These are phyloP conservation scores for Zaprionus gabonicus DNA, from an alignment of 1,140 invertebrate genomes.

Conservation along the genomic window DNA sequence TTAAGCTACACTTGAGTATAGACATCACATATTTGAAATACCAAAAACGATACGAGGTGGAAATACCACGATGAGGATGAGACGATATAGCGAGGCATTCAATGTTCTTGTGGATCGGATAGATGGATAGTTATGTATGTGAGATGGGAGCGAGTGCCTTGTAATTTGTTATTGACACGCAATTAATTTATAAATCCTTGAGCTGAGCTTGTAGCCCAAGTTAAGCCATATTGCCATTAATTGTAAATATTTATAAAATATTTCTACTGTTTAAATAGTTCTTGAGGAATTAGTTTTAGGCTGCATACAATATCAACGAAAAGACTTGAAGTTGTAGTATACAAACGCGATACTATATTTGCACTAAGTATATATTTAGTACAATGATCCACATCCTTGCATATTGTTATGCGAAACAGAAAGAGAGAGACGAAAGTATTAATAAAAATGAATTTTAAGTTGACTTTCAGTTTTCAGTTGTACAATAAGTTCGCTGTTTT, in stretches of 20 bases:
- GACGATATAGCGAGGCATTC: conserved; percentile 41
- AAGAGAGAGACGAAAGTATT: conserved; percentile 44
- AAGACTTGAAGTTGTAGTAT: conserved; percentile 64
- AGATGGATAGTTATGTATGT: conserved; percentile 18
- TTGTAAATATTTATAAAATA: conserved; percentile 76
- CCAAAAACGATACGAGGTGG: conserved; percentile 42
- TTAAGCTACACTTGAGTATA: conserved; percentile 23
- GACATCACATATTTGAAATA: conserved; percentile 69
- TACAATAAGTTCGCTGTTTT: conserved; percentile 5
- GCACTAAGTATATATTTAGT: conserved; percentile 13
- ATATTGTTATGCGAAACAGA: conserved; percentile 10
- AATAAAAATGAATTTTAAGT: conserved; percentile 35
- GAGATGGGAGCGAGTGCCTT: conserved; percentile 45
- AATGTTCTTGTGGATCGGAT: conserved; percentile 50
- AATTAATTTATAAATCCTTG: conserved; percentile 40
- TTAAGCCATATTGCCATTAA: conserved; percentile 62
- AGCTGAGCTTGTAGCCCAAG: conserved; percentile 40
- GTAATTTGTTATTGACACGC: conserved; percentile 41
- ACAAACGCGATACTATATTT: conserved; percentile 39
- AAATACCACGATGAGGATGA: background rate
- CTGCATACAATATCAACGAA: conserved; percentile 52
- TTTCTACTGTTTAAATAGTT: conserved; percentile 53
- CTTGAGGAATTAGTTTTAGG: conserved; percentile 45
- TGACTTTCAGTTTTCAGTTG: background rate
- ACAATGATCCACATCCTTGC: conserved; percentile 36